Conservation (phyloP, 1,140 invertebrate genomes). For the Drosophila mauritiana region DNA sequence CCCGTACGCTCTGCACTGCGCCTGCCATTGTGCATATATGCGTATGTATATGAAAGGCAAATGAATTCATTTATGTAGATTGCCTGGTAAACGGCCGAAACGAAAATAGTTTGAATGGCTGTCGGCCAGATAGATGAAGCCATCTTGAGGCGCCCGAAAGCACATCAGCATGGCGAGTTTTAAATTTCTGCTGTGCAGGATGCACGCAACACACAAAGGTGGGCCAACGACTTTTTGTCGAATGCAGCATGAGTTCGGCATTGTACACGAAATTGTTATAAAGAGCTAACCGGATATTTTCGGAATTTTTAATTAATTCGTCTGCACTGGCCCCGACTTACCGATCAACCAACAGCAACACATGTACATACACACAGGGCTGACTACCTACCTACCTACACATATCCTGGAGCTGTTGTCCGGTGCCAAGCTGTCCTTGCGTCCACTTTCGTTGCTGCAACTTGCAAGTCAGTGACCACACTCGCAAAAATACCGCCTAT, state of each 20-base stretch:
- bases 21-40: conserved; percentile 25
- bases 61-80: conserved; percentile 55
- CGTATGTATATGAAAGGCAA: conserved; percentile 14
- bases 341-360: neutral
- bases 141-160: conserved; percentile 29
- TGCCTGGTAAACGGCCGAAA: conserved; percentile 47
- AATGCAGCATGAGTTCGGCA: conserved; percentile 54
- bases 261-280: conserved; percentile 78
- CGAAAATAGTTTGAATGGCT: conserved; percentile 39
- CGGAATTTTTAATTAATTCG: conserved; percentile 82
- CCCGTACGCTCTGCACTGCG: conserved; percentile 6
- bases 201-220: conserved; percentile 31
- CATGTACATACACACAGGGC: neutral
- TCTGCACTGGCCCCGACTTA: conserved; percentile 32
- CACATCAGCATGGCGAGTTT: conserved; percentile 15
- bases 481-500: neutral
- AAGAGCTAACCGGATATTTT: conserved; percentile 82
- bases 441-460: conserved; percentile 51
- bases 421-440: conserved; percentile 45
- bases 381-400: conserved; percentile 16
- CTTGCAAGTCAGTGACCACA: conserved; percentile 49
- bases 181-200: conserved; percentile 48
- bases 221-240: conserved; percentile 40
- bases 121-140: conserved; percentile 37
- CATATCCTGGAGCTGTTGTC: conserved; percentile 58